A percentile compares a stretch with the other conserved stretches of the same genome.
Conservation (phyloP, 2,113 vertebrate genomes). For the Heterochromis multidens region DNA sequence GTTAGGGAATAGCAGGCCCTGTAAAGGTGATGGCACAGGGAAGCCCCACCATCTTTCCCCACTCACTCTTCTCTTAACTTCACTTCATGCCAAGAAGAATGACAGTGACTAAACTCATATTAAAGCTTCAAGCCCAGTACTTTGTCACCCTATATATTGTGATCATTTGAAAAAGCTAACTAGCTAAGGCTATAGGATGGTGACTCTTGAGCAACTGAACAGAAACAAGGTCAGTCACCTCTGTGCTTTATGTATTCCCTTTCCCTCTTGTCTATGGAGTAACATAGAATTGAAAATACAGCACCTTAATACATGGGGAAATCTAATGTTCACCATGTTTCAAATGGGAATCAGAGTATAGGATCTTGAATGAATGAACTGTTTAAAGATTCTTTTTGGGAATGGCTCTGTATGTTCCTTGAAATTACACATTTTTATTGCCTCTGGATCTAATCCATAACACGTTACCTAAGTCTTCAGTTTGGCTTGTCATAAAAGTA, state of each 20-base stretch:
- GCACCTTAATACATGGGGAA: not conserved
- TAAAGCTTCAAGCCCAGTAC: conserved; percentile 9
- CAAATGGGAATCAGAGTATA: no score
- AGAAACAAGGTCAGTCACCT: conserved; percentile 52
- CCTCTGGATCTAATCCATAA: no score
- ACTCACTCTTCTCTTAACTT: not conserved
- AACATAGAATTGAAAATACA: conserved; percentile 5
- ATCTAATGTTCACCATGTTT: no score
- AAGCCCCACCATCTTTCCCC: not conserved
- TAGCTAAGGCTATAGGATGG: not conserved
- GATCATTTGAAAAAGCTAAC: conserved; percentile 16
- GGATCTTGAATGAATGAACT: no score
- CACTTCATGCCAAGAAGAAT: conserved; percentile 9
- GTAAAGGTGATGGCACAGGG: not conserved
- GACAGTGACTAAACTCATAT: conserved; percentile 32
- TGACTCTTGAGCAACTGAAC: conserved; percentile 23
- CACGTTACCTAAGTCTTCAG: no score
- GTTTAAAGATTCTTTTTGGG: no score
- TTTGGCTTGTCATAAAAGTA: not conserved
- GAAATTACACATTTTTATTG: no score
- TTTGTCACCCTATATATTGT: conserved; percentile 19
- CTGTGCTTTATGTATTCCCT: conserved; percentile 18
- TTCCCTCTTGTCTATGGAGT: not conserved
- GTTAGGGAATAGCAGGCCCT: conserved; percentile 9
- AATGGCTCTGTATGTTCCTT: no score